These are phyloP conservation scores for Drosophila chauvacae DNA, from an alignment of 1,140 invertebrate species.

Conservation along the genomic window DNA sequence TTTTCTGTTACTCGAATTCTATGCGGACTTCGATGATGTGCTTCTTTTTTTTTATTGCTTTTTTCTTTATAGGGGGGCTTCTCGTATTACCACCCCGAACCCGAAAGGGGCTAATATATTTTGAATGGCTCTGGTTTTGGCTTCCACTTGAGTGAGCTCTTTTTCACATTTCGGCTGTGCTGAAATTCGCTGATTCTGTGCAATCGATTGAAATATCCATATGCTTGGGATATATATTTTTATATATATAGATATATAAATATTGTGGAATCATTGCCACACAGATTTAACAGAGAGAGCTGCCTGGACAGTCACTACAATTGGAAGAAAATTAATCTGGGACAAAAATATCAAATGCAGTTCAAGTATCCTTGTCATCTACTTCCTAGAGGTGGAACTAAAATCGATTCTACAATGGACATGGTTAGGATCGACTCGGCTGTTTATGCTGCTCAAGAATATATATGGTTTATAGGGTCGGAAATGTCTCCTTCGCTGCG, in stretches of 20 bases:
- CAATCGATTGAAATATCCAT: slow-evolving; percentile 22
- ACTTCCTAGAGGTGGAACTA: no score
- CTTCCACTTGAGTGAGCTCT: slow-evolving; percentile 44
- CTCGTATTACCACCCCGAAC: slow-evolving; percentile 43
- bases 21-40: slow-evolving; percentile 41
- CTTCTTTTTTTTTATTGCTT: background rate
- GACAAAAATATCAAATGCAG: background rate
- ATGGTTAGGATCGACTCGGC: no score
- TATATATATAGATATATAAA: background rate
- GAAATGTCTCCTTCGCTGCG: no score
- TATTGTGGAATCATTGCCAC: slow-evolving; percentile 14
- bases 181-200: slow-evolving; percentile 40
- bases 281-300: slow-evolving; percentile 2
- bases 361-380: no score
- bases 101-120: slow-evolving; percentile 31
- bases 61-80: background rate
- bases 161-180: slow-evolving; percentile 19
- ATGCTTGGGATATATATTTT: background rate
- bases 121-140: slow-evolving; percentile 23
- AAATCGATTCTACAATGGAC: no score
- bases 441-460: no score
- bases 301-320: background rate
- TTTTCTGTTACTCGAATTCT: slow-evolving; percentile 46
- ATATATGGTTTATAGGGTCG: no score
- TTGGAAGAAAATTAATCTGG: background rate